Base-by-base conservation (phyloP, 2,113 vertebrate species). In the Hucho hucho region DNA sequence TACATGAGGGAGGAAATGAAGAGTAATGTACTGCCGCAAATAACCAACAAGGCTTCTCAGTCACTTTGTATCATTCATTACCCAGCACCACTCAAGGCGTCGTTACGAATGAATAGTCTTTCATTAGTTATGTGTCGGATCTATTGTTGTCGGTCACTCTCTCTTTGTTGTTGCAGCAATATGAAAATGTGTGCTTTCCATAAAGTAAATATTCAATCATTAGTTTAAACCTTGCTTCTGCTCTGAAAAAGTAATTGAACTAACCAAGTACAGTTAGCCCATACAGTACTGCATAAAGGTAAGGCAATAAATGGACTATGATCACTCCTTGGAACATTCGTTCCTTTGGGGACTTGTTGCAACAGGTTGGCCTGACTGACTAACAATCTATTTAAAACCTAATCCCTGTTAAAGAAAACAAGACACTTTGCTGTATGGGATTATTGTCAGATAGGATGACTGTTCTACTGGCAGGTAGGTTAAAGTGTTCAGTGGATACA, bases 291-390 rank as follows among this genome's bases (percentile, higher is more conserved):
- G 79, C 79, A 79, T 85, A 80, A 86, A 87, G 66, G 81, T 91
- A 91, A 92, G 89, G 90, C 89, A 91, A 87, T 22, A 14, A 25
- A 37, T 67, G 47, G 63, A 74, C 37, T 53, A 80, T 81, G 81
- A 80, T 76, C 77, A 86, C 81, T 88, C 72, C 56, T 80, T 79
- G 83, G 79, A 90, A 90, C 87, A 90, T 90, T 90, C 87, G 84
- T 78, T 74, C 74, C 80, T 46, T 59, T 37, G 56, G 75, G 70
- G 70, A 71, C 66, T 6, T 69, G 67, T 29, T 24, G n/a, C n/a
- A 28, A 49, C 7, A 47, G 32, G 43, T 13, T 25, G 67, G n/a
- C 69, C 68, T 25, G 37, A 22, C 69, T 70, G 72, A 76, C 76
- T 25, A 69, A 47, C 20, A 24, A 69, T 73, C 53, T 76, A 73